phyloP scores from a whole-genome alignment of 2,888 invertebrate genomes.

The Pecten maximus region DNA sequence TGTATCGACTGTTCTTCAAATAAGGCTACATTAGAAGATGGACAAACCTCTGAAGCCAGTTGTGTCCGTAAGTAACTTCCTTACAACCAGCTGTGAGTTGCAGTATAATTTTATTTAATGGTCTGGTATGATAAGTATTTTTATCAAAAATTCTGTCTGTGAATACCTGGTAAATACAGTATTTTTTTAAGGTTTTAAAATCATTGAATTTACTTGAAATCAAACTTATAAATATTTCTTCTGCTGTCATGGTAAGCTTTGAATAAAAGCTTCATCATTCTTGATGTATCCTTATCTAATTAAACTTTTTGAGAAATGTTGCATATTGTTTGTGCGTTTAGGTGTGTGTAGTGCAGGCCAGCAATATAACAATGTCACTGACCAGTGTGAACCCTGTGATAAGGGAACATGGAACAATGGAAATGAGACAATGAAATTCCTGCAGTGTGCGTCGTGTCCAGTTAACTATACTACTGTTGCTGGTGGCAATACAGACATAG shows the following conservation, averaged over 20 bases:
- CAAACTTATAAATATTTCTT: too few species aligned
- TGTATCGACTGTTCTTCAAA: conserved; percentile 55
- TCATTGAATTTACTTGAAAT: too few species aligned
- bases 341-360: conserved; percentile 56
- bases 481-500: conserved; percentile 47
- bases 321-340: conserved; percentile 33
- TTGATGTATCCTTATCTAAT: too few species aligned
- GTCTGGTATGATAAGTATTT: too few species aligned
- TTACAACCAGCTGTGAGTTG: too few species aligned
- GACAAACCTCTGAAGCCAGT: background rate
- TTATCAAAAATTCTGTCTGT: too few species aligned
- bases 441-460: conserved; percentile 56
- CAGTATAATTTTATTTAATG: too few species aligned
- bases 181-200: too few species aligned
- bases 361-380: conserved; percentile 47
- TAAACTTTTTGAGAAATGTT: too few species aligned
- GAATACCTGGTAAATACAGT: too few species aligned
- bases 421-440: conserved; percentile 57
- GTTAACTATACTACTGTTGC: conserved; percentile 54
- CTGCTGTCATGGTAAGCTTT: too few species aligned
- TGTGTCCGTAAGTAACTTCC: conserved; percentile 41
- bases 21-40: conserved; percentile 44
- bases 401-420: conserved; percentile 63
- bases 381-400: conserved; percentile 56
- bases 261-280: too few species aligned